phyloP scores from a whole-genome alignment of 2,113 vertebrate species.

The Dolichallabes microphthalmus region DNA sequence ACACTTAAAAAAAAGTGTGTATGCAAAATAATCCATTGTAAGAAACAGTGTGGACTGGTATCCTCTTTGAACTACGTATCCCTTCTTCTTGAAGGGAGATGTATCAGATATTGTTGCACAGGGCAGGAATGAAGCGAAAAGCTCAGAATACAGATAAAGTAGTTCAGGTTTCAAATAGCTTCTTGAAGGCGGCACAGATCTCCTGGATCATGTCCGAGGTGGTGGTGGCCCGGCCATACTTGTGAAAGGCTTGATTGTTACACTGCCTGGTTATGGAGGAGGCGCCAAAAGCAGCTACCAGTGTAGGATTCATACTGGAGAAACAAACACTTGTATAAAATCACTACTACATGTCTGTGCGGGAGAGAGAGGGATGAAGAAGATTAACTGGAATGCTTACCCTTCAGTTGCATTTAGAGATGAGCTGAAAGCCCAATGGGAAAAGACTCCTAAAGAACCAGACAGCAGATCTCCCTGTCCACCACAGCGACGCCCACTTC shows the following conservation, averaged over 20 bases:
- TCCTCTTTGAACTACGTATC: background rate
- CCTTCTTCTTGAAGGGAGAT: background rate
- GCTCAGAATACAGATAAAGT: background rate
- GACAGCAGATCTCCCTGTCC: constrained; percentile 95
- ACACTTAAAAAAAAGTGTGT: background rate
- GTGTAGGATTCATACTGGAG: constrained; percentile 78
- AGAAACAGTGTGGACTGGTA: background rate
- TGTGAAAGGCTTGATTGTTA: constrained; percentile 89
- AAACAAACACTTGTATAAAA: background rate
- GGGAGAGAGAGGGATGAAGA: background rate
- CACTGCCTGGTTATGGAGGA: constrained; percentile 88
- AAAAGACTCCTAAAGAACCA: constrained; percentile 86
- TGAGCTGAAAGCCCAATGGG: constrained; percentile 89
- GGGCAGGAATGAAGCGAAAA: background rate
- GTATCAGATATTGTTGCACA: background rate
- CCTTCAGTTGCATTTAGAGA: constrained; percentile 77
- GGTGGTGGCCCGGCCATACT: constrained; percentile 85
- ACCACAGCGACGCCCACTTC: constrained; percentile 89
- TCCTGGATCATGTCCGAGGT: constrained; percentile 93
- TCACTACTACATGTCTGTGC: background rate
- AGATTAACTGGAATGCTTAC: constrained; percentile 62
- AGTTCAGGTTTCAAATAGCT: constrained; percentile 87
- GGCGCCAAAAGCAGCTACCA: constrained; percentile 89
- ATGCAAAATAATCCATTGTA: background rate
- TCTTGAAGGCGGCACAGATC: constrained; percentile 86